These are phyloP conservation scores for Syngnathus typhle DNA, from an alignment of 2,113 vertebrate genomes.

Conservation along the genomic window DNA sequence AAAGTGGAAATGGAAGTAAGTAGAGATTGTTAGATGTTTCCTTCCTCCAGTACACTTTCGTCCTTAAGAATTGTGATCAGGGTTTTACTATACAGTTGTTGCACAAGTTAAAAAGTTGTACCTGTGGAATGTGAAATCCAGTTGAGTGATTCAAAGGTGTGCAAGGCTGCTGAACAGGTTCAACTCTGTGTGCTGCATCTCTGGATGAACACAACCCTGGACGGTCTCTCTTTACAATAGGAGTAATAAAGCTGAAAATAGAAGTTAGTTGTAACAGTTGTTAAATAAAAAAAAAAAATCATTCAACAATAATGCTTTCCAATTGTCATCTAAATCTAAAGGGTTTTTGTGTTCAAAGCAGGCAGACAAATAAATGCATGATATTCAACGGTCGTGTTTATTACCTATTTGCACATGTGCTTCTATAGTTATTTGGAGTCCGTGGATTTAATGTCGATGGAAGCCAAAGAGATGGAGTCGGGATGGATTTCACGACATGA, in stretches of 20 bases:
- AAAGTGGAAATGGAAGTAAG: neutral
- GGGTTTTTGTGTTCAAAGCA: neutral
- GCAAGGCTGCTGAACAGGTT: conserved; percentile 43
- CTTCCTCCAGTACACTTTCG: no score
- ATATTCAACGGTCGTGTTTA: neutral
- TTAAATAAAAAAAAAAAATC: neutral
- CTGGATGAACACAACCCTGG: conserved; percentile 64
- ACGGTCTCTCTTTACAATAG: conserved; percentile 73
- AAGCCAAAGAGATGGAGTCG: conserved; percentile 53
- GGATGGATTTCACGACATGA: conserved; percentile 51
- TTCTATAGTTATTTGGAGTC: conserved; percentile 74
- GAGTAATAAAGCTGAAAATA: conserved; percentile 79
- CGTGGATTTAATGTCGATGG: conserved; percentile 57
- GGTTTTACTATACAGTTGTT: no score
- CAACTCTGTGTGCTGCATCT: conserved; percentile 67
- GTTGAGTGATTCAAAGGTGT: conserved; percentile 54
- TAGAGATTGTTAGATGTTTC: no score
- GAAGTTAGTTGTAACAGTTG: neutral
- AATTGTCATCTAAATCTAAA: neutral
- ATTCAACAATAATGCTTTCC: neutral
- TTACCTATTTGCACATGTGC: conserved; percentile 70
- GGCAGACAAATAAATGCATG: neutral
- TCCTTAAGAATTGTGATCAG: no score
- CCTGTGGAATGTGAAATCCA: conserved; percentile 56
- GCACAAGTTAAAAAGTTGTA: conserved; percentile 14